Base-by-base conservation (phyloP, 2,888 invertebrate species). In the Mycalesis mineus region DNA sequence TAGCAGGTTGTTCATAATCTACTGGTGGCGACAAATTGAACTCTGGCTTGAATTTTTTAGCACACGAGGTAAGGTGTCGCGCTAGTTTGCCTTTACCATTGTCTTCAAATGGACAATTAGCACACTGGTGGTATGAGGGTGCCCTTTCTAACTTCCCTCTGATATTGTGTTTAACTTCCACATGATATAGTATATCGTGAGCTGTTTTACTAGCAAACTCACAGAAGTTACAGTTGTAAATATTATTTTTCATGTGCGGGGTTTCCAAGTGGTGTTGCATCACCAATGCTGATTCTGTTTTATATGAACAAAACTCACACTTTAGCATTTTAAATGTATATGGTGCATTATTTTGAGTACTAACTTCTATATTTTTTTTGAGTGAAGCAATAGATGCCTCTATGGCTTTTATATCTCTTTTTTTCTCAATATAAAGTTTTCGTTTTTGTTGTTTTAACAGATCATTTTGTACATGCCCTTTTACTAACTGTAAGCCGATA, bases 381-480 rank as follows among this genome's bases (percentile, higher is more conserved):
- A 98, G 90, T 33, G 96, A 95, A 73, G 93, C 92, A 70, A 98
- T 95, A 29, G 96, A 95, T 73, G 92, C 90, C 75, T 95, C 94
- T 11, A 95, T 94, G 63, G 92, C 91, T 54, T 91, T 91, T 7
- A 94, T 91, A 74, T 92, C 92, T 51, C 92, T 91, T 62, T 78
- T 84, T 68, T 84, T 86, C 82, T 93, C 94, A 65, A 93, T 93
- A 67, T 94, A 94, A 15, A 95, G 92, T 78, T 97, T 97, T 47
- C 95, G 92, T 76, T 95, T 95, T 77, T 97, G 97, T 73, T 96
- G 94, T 67, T 95, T 94, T 55, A 98, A 89, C 58, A 98, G 88
- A 88, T 98, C 98, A n/a, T 94, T 93, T 87, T 98, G 98, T 15
- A 98, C 98, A 79, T 94, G 95, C 78, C 98, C 97, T 80, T 97